Percentiles rank a stretch among this genome's conserved stretches.
Evolutionary conservation across 2,113 vertebrate species (phyloP).

Genomic region (Oenanthe oenanthe): DNA sequence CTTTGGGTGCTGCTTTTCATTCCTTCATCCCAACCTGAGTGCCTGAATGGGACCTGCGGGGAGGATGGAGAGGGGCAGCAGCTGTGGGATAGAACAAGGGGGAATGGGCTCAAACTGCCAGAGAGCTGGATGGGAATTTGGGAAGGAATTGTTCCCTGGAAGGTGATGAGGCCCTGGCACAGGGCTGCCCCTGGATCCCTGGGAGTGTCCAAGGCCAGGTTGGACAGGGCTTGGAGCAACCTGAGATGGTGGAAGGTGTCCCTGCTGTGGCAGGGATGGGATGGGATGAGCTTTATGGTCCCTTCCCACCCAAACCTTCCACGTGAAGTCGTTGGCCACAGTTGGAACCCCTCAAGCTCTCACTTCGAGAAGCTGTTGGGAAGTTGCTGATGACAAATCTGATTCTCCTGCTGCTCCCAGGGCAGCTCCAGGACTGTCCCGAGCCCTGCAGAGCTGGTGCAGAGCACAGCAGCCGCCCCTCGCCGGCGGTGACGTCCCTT

Average conservation of each 20-base stretch:
- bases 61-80: neutral
- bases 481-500: neutral
- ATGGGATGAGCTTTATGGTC: fast-evolving
- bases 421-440: neutral
- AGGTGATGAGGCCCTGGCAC: neutral
- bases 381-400: neutral
- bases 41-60: neutral
- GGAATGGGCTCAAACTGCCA: neutral
- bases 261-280: neutral
- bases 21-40: fast-evolving
- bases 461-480: neutral
- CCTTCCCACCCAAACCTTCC: neutral
- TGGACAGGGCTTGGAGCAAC: fast-evolving
- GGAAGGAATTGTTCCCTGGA: fast-evolving
- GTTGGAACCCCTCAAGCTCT: neutral
- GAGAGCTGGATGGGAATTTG: fast-evolving
- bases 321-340: fast-evolving
- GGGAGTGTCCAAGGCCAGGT: fast-evolving
- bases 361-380: neutral
- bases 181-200: neutral
- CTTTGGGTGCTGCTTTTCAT: fast-evolving
- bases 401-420: neutral
- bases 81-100: neutral
- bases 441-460: neutral
- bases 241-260: neutral